Percentiles rank a stretch among this genome's conserved stretches.
phyloP scores from a whole-genome alignment of 2,113 vertebrate species.

The Anguilla japonica region DNA sequence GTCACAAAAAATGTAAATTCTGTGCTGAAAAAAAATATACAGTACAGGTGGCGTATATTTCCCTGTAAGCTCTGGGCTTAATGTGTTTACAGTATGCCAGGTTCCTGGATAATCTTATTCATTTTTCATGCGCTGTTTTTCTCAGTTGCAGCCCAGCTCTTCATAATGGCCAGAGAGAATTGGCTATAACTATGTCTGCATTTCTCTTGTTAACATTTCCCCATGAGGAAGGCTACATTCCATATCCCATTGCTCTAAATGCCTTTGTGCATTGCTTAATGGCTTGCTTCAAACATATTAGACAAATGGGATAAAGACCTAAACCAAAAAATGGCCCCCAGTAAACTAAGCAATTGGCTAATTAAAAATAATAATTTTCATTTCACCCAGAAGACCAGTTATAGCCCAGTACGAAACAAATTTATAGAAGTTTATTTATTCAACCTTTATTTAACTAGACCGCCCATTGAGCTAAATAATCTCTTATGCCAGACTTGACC shows the following conservation, averaged over 20 bases:
- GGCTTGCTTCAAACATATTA: conserved; percentile 16
- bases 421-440: not conserved
- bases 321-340: not conserved
- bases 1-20: not conserved
- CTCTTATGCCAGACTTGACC: too few relatives aligned
- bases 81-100: conserved; percentile 13
- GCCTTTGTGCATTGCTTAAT: conserved; percentile 2
- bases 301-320: conserved; percentile 1
- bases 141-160: not conserved
- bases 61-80: not conserved
- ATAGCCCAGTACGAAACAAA: not conserved
- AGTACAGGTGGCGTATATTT: not conserved
- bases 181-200: not conserved
- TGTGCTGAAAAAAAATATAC: not conserved
- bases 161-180: not conserved
- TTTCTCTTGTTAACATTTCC: conserved; percentile 4
- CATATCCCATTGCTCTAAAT: conserved; percentile 1
- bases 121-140: conserved; percentile 9
- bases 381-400: not conserved
- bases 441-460: too few relatives aligned
- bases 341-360: conserved; percentile 7
- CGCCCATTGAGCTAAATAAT: too few relatives aligned
- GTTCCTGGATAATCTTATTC: conserved; percentile 8
- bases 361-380: not conserved
- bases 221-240: not conserved